These are phyloP conservation scores for Patella pellucida DNA, from an alignment of 2,888 invertebrate genomes.

Conservation along the genomic window DNA sequence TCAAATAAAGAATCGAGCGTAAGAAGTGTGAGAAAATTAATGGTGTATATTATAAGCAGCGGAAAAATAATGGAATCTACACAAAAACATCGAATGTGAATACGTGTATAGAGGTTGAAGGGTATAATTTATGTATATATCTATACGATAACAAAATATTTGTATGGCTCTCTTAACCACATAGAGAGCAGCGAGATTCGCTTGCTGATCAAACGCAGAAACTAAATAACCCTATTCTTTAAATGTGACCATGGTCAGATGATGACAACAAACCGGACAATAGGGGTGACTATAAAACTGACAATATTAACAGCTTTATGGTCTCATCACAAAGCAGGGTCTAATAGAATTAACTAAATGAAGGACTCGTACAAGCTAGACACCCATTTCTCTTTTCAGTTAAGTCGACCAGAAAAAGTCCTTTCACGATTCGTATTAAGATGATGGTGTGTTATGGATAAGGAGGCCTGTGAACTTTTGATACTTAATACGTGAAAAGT, in stretches of 20 bases:
- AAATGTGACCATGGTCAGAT: background rate
- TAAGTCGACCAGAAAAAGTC: background rate
- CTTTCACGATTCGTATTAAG: background rate
- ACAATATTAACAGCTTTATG: slow-evolving; percentile 10
- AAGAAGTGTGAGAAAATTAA: no score
- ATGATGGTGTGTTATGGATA: no score
- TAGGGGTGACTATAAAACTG: background rate
- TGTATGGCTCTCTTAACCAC: no score
- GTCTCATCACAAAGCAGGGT: background rate
- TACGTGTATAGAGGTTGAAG: no score
- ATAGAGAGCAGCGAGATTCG: background rate
- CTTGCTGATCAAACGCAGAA: slow-evolving; percentile 3
- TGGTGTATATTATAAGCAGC: no score
- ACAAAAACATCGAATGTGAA: no score
- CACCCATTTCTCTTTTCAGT: background rate
- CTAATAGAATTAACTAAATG: slow-evolving; percentile 7
- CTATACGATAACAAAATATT: no score
- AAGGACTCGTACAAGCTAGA: slow-evolving; percentile 4
- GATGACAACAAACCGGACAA: slow-evolving; percentile 1
- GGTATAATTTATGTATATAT: no score
- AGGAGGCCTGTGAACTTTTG: no score
- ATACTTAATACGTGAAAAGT: no score
- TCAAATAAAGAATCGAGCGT: no score
- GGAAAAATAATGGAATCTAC: no score
- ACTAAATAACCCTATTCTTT: background rate